Evolutionary conservation across 2,888 invertebrate species (phyloP).

Genomic region (Leucophenga montana): DNA sequence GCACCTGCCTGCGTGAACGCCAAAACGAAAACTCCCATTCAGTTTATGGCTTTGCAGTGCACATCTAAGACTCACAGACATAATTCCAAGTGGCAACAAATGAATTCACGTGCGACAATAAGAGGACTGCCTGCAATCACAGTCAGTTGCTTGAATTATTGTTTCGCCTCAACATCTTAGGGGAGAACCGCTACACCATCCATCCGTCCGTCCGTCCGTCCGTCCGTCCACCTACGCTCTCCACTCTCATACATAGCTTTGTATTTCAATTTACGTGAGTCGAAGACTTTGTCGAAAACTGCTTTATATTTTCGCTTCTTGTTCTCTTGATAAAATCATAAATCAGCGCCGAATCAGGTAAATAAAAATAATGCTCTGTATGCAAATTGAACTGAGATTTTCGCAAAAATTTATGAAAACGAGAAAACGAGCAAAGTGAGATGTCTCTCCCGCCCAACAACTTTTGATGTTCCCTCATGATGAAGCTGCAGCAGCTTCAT

Average conservation of each 20-base stretch:
- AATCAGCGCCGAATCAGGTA: slow-evolving; percentile 66
- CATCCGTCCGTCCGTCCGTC: no score
- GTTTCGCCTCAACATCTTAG: slow-evolving; percentile 31
- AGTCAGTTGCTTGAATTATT: slow-evolving; percentile 59
- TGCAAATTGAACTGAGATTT: slow-evolving; percentile 60
- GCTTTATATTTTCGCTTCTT: not conserved
- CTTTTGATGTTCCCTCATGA: not conserved
- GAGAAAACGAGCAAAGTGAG: not conserved
- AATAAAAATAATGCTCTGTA: slow-evolving; percentile 63
- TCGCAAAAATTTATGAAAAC: slow-evolving; percentile 25
- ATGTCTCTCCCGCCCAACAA: no score
- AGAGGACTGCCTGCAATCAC: slow-evolving; percentile 51
- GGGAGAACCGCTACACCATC: no score
- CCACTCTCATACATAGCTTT: slow-evolving; percentile 58
- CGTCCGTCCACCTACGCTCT: no score
- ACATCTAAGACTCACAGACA: no score
- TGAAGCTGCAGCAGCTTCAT: no score
- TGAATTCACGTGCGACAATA: slow-evolving; percentile 57
- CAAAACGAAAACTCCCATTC: not conserved
- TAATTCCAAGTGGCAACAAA: slow-evolving; percentile 41
- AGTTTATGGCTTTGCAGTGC: no score
- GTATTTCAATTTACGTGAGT: slow-evolving; percentile 58
- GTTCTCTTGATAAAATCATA: slow-evolving; percentile 62
- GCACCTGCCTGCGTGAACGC: not conserved
- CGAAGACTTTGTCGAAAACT: slow-evolving; percentile 15